Percentiles rank a stretch among this genome's conserved stretches.
These are phyloP conservation scores for Phorcus lineatus DNA, from an alignment of 2,888 invertebrate genomes.

Conservation along the genomic window DNA sequence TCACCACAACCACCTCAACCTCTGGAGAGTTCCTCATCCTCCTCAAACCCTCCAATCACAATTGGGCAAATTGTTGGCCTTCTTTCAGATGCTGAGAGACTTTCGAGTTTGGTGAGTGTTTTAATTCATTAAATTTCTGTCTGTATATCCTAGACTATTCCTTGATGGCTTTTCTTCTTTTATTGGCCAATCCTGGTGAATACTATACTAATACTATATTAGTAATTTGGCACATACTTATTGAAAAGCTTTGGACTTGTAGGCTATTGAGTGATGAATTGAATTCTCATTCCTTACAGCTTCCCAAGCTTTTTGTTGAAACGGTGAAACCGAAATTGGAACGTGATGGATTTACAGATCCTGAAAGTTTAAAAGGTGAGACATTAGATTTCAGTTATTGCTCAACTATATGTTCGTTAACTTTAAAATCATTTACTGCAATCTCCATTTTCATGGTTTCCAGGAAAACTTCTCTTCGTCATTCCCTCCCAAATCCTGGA, in stretches of 20 bases:
- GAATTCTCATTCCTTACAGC: slow-evolving; percentile 31
- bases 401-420: no score
- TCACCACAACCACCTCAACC: slow-evolving; percentile 37
- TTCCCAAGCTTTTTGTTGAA: slow-evolving; percentile 46
- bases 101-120: slow-evolving; percentile 50
- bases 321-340: slow-evolving; percentile 40
- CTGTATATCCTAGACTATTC: not conserved
- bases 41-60: slow-evolving; percentile 58
- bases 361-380: slow-evolving; percentile 9
- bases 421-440: no score
- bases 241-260: no score
- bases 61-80: slow-evolving; percentile 67
- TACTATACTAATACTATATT: no score
- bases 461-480: no score
- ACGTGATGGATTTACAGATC: not conserved
- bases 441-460: no score
- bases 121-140: not conserved
- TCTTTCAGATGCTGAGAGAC: slow-evolving; percentile 63
- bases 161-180: no score
- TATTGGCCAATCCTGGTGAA: no score
- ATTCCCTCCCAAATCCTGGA: no score
- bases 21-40: slow-evolving; percentile 40
- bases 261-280: no score
- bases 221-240: no score
- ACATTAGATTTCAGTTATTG: not conserved